Evolutionary conservation across 2,113 vertebrate species (phyloP).

Genomic region (Ardeotis arabs): DNA sequence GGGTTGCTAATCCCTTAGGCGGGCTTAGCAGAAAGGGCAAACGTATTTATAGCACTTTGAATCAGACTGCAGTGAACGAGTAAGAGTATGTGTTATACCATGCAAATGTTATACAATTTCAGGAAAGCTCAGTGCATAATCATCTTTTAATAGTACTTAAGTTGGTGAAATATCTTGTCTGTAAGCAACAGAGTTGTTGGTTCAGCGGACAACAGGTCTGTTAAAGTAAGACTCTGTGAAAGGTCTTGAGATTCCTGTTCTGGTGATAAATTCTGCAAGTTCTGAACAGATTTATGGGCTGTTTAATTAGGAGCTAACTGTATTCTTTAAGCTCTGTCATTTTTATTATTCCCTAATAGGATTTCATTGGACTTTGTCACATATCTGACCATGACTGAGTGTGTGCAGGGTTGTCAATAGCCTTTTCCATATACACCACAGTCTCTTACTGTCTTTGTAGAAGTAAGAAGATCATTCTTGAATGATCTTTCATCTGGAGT

Average conservation of each 20-base stretch:
- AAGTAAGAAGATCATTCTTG: not conserved
- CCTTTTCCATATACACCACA: not conserved
- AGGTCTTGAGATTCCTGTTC: constrained; percentile 22
- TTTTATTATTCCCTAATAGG: constrained; percentile 58
- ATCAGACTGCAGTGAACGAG: constrained; percentile 82
- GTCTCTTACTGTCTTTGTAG: not conserved
- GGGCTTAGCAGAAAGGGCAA: constrained; percentile 88
- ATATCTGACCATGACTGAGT: not conserved
- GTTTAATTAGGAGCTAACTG: constrained; percentile 42
- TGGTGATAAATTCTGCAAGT: constrained; percentile 1
- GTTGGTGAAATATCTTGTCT: not conserved
- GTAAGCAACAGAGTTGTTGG: constrained; percentile 5
- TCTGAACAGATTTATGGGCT: constrained; percentile 34
- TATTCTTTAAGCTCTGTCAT: constrained; percentile 52
- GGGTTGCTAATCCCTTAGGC: constrained; percentile 85
- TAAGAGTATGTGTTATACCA: constrained; percentile 72
- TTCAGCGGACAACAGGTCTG: constrained; percentile 11
- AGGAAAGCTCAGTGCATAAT: constrained; percentile 62
- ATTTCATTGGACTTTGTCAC: constrained; percentile 51
- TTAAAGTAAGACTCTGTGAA: constrained; percentile 13
- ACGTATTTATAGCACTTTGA: constrained; percentile 90
- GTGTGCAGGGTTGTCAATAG: not conserved
- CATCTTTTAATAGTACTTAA: constrained; percentile 51
- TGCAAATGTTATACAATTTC: constrained; percentile 68
- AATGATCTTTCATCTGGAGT: not conserved